Percentiles rank a stretch among this genome's conserved stretches.
These are phyloP conservation scores for Panopea generosa DNA, from an alignment of 2,888 invertebrate genomes.

Conservation along the genomic window DNA sequence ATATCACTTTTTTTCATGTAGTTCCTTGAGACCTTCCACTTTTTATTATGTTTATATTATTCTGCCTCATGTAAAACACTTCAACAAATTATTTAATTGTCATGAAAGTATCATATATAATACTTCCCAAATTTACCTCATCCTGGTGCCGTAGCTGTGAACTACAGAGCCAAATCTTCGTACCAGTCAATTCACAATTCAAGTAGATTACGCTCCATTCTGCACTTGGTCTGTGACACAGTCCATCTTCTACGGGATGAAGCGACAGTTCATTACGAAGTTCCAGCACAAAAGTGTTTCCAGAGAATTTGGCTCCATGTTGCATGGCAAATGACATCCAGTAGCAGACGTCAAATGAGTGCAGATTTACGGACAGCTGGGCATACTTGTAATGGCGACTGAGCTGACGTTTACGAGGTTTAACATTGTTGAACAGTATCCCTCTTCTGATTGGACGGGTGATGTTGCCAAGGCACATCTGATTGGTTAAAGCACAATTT, in stretches of 20 bases:
- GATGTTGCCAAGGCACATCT: constrained; percentile 91
- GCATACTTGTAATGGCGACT: constrained; percentile 92
- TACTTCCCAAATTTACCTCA: too few species aligned
- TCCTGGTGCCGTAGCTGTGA: constrained; percentile 61
- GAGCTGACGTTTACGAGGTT: constrained; percentile 95
- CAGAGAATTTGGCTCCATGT: constrained; percentile 88
- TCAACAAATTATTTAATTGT: too few species aligned
- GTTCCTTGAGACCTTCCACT: too few species aligned
- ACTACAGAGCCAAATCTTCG: constrained; percentile 86
- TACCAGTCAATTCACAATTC: constrained; percentile 92
- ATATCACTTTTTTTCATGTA: too few species aligned
- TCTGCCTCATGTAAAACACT: too few species aligned
- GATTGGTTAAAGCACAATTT: too few species aligned
- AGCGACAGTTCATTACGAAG: constrained; percentile 87
- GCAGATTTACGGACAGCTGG: constrained; percentile 93
- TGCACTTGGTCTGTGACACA: constrained; percentile 93
- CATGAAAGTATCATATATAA: too few species aligned
- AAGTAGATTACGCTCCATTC: constrained; percentile 97
- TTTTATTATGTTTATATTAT: too few species aligned
- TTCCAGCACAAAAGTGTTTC: constrained; percentile 79
- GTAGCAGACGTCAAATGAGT: constrained; percentile 92
- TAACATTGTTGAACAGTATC: constrained; percentile 92
- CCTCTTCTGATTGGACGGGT: constrained; percentile 98
- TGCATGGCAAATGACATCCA: constrained; percentile 99
- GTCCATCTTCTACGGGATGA: constrained; percentile 91